phyloP scores from a whole-genome alignment of 2,113 vertebrate genomes.

The Prinia subflava region DNA sequence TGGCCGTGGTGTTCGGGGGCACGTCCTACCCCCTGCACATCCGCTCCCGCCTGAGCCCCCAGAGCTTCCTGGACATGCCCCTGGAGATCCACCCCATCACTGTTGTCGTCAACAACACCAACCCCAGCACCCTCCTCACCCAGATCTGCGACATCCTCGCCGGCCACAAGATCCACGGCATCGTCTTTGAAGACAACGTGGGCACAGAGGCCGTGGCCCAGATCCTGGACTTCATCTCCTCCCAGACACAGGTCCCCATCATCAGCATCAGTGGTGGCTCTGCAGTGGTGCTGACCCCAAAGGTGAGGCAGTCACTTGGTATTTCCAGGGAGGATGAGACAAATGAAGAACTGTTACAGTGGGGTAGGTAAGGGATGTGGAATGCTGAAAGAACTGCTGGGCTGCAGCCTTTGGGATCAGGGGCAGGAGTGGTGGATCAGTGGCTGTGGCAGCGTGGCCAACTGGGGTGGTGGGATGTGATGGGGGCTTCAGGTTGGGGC shows the following conservation, averaged over 20 bases:
- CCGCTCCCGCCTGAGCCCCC: conserved; percentile 84
- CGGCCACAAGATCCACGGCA: conserved; percentile 84
- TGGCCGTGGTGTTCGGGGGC: conserved; percentile 89
- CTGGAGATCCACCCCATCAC: conserved; percentile 91
- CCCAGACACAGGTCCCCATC: conserved; percentile 89
- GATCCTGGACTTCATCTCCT: conserved; percentile 96
- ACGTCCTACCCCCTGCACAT: conserved; percentile 83
- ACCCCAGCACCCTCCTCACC: conserved; percentile 91
- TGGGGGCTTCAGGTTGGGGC: neutral
- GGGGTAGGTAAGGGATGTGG: neutral
- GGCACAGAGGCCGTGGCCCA: conserved; percentile 90
- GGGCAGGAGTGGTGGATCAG: neutral
- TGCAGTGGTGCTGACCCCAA: conserved; percentile 90
- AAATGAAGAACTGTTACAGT: neutral
- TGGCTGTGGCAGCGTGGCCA: rapidly evolving
- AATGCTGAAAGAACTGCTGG: neutral
- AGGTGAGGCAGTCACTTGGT: conserved; percentile 74
- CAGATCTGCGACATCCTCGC: conserved; percentile 88
- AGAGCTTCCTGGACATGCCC: conserved; percentile 92
- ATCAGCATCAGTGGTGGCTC: conserved; percentile 96
- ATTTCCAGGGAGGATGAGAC: neutral
- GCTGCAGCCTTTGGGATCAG: neutral
- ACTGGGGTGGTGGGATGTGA: rapidly evolving
- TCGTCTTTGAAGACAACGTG: conserved; percentile 93
- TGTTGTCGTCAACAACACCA: conserved; percentile 90